Evolutionary conservation across 2,888 invertebrate species (phyloP).

Genomic region (Deroplatys truncata): DNA sequence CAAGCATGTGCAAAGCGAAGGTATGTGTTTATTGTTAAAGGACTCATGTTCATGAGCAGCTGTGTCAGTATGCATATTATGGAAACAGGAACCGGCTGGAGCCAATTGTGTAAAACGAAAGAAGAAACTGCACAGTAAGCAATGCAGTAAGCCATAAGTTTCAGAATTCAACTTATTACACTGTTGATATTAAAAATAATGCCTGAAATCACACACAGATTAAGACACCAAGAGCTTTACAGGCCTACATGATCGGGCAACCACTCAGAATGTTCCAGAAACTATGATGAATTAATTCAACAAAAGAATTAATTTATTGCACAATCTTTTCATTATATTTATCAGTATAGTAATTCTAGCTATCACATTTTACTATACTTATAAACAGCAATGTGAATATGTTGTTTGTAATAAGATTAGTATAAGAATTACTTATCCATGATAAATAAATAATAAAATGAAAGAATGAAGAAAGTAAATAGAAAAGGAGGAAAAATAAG

Average conservation of each 20-base stretch:
- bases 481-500: not conserved
- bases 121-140: not conserved
- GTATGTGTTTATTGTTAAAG: not conserved
- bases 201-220: not conserved
- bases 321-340: not conserved
- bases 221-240: too few relatives aligned
- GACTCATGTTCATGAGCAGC: not conserved
- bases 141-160: not conserved
- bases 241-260: too few relatives aligned
- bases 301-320: not conserved
- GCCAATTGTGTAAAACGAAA: not conserved
- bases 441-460: not conserved
- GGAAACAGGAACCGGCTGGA: too few relatives aligned
- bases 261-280: too few relatives aligned
- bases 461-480: not conserved
- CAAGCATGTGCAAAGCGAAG: not conserved
- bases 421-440: not conserved
- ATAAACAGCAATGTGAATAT: not conserved
- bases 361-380: not conserved
- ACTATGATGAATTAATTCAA: not conserved
- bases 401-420: not conserved
- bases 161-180: not conserved
- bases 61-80: not conserved
- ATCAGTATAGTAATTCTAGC: not conserved
- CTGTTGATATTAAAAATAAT: not conserved